Evolutionary conservation across 2,797 vertebrate genomes (phyloP), one percentile per base, ranked within the genome.

Genomic region (Borostomias antarcticus): DNA sequence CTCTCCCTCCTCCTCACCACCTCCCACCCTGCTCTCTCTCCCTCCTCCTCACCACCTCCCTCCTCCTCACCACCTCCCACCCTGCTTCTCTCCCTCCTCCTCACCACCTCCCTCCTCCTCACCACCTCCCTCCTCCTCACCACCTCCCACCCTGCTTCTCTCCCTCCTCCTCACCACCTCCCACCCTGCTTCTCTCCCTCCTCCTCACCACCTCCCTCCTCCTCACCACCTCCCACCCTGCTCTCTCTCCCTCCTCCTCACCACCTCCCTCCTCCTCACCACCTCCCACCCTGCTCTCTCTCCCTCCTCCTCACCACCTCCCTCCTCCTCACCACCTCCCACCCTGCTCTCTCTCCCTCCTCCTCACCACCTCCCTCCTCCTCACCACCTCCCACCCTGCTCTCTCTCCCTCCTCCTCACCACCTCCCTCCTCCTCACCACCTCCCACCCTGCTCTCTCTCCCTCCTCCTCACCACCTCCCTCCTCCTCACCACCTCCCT

Each of bases 201-300:
- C 58, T n/a, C 58, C 58, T 13, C 64, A 48, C 32, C 1, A 33
- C 51, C 40, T 25, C 0, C 56, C 33, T 47, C 25, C 23, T 26
- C 43, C 35, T 17, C 58, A 28, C 58, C 26, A 4, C 30, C 11
- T 65, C 53, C 8, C 28, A 13, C 37, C 47, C 37, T 43, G n/a
- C 50, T 23, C n/a, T 35, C 26, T 79, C 66, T 83, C 73, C 64
- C 77, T 75, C 61, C 58, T n/a, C 58, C 58, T 13, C 64, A 48
- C 32, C 1, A 33, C 51, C 40, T 25, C 0, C 56, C 33, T 47
- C 25, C 23, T 26, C 43, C 35, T 17, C 58, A 28, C 58, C 26
- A 4, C 30, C 11, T 65, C 53, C 8, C 28, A 13, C 37, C 47
- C 37, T 43, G n/a, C 50, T 23, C n/a, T 35, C 26, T 79, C 66